These are phyloP conservation scores for Anneissia japonica DNA, from an alignment of 35 echinoderm and acorn worm species.

Conservation along the genomic window DNA sequence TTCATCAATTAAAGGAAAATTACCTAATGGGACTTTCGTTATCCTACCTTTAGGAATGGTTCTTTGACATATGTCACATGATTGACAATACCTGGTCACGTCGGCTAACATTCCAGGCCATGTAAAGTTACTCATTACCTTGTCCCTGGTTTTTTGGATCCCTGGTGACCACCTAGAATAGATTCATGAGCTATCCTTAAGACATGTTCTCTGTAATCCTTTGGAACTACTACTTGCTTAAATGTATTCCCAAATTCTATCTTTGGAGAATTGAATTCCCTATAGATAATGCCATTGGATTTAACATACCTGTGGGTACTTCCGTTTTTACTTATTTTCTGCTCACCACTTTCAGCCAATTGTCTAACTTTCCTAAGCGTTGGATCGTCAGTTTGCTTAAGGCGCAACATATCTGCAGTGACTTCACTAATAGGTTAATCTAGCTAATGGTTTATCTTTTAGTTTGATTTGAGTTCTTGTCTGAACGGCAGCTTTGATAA, in stretches of 20 bases:
- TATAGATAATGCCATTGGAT: no score
- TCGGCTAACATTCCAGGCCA: constrained; percentile 22
- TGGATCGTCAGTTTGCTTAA: no score
- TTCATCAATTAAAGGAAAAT: constrained; percentile 33
- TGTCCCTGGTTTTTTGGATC: constrained; percentile 9
- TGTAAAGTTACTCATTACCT: neutral
- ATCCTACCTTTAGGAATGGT: constrained; percentile 13
- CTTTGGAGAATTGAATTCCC: no score
- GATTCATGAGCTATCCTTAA: neutral
- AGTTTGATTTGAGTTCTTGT: no score
- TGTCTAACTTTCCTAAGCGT: no score
- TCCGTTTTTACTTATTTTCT: no score
- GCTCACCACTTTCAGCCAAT: no score
- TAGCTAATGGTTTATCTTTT: no score
- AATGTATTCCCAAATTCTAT: neutral
- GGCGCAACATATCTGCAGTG: no score
- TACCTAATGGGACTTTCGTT: constrained; percentile 35
- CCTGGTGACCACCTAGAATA: constrained; percentile 14
- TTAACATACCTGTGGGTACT: no score
- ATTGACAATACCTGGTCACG: constrained; percentile 16
- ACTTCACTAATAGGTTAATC: no score
- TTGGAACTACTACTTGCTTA: neutral
- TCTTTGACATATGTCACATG: constrained; percentile 35
- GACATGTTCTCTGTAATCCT: neutral
- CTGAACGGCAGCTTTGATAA: no score